Evolutionary conservation across 2,888 invertebrate genomes (phyloP), one percentile per base, ranked within the genome.

Genomic region (Microctonus brassicae): DNA sequence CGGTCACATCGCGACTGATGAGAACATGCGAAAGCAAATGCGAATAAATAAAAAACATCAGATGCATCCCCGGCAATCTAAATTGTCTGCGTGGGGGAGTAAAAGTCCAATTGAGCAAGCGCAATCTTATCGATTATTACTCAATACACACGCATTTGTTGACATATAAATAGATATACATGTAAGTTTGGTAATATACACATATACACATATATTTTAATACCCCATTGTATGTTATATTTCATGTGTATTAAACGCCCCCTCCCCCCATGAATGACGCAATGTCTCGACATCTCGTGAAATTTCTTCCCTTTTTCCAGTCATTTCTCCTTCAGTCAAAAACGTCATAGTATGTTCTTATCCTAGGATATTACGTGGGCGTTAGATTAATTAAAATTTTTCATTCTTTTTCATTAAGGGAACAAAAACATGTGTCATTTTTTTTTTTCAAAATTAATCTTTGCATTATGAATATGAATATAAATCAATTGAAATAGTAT

Each of bases 1-100:
- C 80, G 87, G 86, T 87, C 86, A 87, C 87, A 87, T 87, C 83
- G 87, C 87, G 87, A 87, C 87, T 87, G 86, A 84, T 79, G 57
- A 34, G 52, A 55, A 24, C 24, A 55, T 26, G 5, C 55, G 26
- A 22, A 17, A 33, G 17, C n/a, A 58, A n/a, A 4, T 17, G 26
- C 11, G 58, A 57, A 67, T 58, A 22, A 10, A 33, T 58, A 39
- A 58, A 58, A 39, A 70, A 29, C 57, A 33, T 39, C 29, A 39
- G 29, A 66, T 67, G 62, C 71, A 71, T 65, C 71, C 71, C 66
- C 62, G 39, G 57, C 26, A 24, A 57, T 47, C 26, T 22, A 39
- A 61, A 66, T 7, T 63, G 62, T 62, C 39, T 34, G 47, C 53
- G 62, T 64, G 63, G 65, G 66, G 60, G 72, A 72, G 65, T 58